Evolutionary conservation across 2,888 invertebrate species (phyloP), one percentile per base, ranked within the genome.

Genomic region (Drosophila fungiperda): DNA sequence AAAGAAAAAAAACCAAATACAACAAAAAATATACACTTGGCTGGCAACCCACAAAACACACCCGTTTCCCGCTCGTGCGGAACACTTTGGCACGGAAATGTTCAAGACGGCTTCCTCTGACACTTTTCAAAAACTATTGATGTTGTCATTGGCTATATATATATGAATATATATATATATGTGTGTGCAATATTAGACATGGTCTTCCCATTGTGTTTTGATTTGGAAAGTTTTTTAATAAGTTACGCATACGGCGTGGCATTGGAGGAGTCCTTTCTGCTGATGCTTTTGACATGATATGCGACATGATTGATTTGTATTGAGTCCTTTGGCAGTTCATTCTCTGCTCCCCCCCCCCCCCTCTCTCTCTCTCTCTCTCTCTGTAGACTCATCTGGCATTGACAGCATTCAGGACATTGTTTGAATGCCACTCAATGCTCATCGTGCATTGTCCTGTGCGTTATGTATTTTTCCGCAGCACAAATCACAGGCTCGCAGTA

Each of bases 41-140:
- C 68, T 71, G 64, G 52, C 65, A 60, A 67, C 76, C 58, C 64
- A 65, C 61, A 48, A 58, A 68, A 17, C 15, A 55, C 40, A 26
- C 57, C 32, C 45, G n/a, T n/a, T 9, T 6, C 53, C 32, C 52
- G 52, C 54, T n/a, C 60, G 17, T 45, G 42, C 62, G 20, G 67
- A 74, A 72, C 78, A 82, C 84, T 82, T 77, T 75, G 81, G 83
- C 84, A 86, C 87, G 85, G 85, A 86, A 86, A 87, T 87, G 85
- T 86, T 87, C 83, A 76, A 83, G 80, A 80, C 83, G 76, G 80
- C 78, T 87, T 86, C 87, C 83, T 80, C 83, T 83, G 85, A 83
- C 85, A 87, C 85, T 87, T 86, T 86, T 82, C 82, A 78, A 82
- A 85, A 85, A 86, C 87, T 86, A 86, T 86, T 87, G 85, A 87